Conservation (phyloP, 2,113 vertebrate genomes). For the Cygnus buccinator region DNA sequence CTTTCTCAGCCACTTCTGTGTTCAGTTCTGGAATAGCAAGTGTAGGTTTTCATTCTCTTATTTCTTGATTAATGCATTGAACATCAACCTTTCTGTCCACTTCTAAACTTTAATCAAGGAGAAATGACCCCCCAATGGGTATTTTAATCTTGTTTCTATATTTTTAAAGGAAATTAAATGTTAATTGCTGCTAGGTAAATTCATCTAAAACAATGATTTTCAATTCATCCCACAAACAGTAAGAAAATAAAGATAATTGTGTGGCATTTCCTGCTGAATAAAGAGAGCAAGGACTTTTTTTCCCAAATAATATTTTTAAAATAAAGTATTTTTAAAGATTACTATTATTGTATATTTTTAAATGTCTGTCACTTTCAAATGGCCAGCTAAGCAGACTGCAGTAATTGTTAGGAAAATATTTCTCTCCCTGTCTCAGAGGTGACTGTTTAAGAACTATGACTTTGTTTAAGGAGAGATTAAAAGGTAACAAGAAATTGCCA, state of each 20-base stretch:
- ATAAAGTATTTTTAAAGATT: constrained; percentile 55
- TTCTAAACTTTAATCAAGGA: constrained; percentile 48
- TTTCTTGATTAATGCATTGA: constrained; percentile 62
- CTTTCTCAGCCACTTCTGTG: constrained; percentile 25
- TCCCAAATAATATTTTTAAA: constrained; percentile 39
- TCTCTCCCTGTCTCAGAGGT: constrained; percentile 24
- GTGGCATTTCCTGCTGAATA: constrained; percentile 61
- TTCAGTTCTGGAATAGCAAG: constrained; percentile 13
- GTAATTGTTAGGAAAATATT: constrained; percentile 55
- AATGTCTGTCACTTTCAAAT: constrained; percentile 35
- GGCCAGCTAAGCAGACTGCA: background rate
- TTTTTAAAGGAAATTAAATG: constrained; percentile 62
- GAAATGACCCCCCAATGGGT: constrained; percentile 40
- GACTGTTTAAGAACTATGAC: constrained; percentile 39
- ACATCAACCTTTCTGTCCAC: background rate
- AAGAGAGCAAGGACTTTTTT: constrained; percentile 17
- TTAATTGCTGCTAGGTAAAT: constrained; percentile 60
- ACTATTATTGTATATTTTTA: constrained; percentile 10
- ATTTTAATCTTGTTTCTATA: constrained; percentile 60
- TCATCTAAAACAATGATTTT: constrained; percentile 31
- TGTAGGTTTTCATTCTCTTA: background rate
- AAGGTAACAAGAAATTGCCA: background rate
- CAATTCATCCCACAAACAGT: constrained; percentile 55
- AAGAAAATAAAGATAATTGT: constrained; percentile 72
- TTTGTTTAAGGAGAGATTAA: constrained; percentile 50